A percentile compares a stretch with the other conserved stretches of the same genome.
Conservation (phyloP, 2,888 invertebrate species). For the Metopia argyrocephala region DNA sequence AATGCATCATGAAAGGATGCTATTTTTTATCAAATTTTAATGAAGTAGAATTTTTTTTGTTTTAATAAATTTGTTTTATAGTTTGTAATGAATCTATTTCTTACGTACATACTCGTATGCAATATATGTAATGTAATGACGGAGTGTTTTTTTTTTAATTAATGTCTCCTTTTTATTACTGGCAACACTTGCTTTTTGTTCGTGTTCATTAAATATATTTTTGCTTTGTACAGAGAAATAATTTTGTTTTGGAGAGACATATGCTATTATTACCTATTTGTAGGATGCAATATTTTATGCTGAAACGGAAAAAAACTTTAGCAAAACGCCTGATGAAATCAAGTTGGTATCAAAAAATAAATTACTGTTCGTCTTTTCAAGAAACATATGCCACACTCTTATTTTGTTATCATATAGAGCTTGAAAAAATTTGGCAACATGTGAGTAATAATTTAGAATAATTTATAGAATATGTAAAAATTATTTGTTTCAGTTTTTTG, state of each 20-base stretch:
- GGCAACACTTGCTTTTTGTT: background rate
- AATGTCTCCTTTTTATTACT: background rate
- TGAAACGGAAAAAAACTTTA: background rate
- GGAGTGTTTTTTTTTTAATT: background rate
- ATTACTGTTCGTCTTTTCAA: too few relatives aligned
- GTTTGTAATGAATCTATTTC: background rate
- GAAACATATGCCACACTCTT: too few relatives aligned
- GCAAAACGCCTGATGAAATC: conserved; percentile 24
- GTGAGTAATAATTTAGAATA: too few relatives aligned
- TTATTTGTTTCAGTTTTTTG: too few relatives aligned
- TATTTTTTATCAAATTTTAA: conserved; percentile 5
- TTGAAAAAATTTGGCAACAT: too few relatives aligned
- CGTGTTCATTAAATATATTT: background rate
- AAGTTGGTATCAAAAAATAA: too few relatives aligned
- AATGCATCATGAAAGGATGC: background rate
- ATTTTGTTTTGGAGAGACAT: background rate
- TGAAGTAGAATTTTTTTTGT: background rate
- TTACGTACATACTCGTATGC: too few relatives aligned
- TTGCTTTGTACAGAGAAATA: background rate
- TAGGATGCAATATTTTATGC: background rate
- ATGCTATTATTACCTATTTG: background rate
- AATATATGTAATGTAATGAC: background rate
- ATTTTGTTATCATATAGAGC: too few relatives aligned
- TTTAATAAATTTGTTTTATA: conserved; percentile 24
- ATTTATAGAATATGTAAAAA: too few relatives aligned